Conservation (phyloP, 2,113 vertebrate species). For the Cathartes aura region DNA sequence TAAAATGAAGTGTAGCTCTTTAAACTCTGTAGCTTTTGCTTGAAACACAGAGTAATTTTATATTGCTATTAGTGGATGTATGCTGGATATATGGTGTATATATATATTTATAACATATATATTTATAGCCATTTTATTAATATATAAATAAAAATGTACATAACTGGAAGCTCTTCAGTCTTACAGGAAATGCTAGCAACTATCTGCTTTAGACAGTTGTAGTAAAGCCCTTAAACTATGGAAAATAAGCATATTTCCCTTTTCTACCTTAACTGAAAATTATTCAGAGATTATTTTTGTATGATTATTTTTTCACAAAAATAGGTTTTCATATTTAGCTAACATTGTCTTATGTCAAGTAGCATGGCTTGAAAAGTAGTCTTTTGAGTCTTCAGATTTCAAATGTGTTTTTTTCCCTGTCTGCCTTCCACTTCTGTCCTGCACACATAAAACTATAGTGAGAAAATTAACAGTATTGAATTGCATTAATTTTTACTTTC, state of each 20-base stretch:
- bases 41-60: neutral
- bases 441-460: neutral
- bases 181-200: neutral
- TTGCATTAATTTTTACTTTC: neutral
- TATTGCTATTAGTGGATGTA: neutral
- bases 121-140: neutral
- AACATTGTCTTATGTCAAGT: neutral
- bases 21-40: neutral
- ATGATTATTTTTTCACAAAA: neutral
- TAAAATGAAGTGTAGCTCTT: neutral
- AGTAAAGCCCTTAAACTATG: neutral
- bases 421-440: neutral
- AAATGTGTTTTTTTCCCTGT: accelerated
- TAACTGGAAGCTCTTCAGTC: neutral
- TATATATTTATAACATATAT: neutral
- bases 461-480: constrained; percentile 8
- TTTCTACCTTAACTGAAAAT: neutral
- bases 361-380: neutral
- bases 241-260: neutral
- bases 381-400: neutral
- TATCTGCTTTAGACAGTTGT: neutral
- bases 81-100: neutral
- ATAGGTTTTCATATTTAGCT: neutral
- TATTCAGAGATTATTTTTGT: neutral
- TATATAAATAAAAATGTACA: neutral